Conservation (phyloP, 2,888 invertebrate genomes). For the Pantelozetes paolii region DNA sequence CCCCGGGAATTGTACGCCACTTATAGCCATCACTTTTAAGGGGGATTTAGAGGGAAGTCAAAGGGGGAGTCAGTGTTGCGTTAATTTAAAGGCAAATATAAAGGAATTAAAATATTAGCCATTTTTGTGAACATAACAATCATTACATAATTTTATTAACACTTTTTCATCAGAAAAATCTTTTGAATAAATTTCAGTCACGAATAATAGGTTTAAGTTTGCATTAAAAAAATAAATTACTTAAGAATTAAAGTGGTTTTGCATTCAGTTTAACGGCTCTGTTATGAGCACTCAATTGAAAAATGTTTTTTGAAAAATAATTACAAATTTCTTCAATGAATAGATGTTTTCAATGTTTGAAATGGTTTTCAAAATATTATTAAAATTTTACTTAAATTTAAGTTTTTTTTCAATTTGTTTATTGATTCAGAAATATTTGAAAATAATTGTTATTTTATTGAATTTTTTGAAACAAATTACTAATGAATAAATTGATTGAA, state of each 20-base stretch:
- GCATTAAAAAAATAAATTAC: not conserved
- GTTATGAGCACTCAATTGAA: no score
- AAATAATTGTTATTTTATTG: no score
- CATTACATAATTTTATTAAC: conserved; percentile 5
- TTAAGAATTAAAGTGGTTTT: not conserved
- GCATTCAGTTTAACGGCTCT: not conserved
- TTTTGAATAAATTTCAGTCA: conserved; percentile 3
- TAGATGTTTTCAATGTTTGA: no score
- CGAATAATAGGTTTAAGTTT: not conserved
- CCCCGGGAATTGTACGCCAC: not conserved
- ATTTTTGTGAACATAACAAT: not conserved
- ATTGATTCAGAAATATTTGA: no score
- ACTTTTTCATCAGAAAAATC: conserved; percentile 1
- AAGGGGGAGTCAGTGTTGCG: conserved; percentile 24
- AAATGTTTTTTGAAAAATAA: not conserved
- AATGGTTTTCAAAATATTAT: no score
- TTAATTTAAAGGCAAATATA: conserved; percentile 20
- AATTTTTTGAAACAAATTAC: no score
- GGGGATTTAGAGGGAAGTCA: no score
- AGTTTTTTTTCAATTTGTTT: no score
- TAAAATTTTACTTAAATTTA: no score
- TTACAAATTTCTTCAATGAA: no score
- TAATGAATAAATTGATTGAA: no score
- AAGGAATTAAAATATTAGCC: conserved; percentile 13
- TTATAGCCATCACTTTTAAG: not conserved